Percentiles rank a stretch among this genome's conserved stretches.
Evolutionary conservation across 2,797 vertebrate species (phyloP).

Genomic region (Adrianichthys oophorus): DNA sequence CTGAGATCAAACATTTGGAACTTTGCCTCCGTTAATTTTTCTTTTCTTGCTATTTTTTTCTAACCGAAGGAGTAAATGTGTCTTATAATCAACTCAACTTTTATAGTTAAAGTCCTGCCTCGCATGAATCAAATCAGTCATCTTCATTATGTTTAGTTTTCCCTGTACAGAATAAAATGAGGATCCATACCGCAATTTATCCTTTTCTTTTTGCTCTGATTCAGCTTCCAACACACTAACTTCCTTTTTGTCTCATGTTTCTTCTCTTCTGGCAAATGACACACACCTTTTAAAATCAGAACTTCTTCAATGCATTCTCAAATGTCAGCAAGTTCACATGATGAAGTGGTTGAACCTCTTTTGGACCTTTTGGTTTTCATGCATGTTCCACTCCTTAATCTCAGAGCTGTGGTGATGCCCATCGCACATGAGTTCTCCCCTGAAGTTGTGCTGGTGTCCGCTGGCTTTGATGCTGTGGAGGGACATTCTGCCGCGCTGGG

Average conservation of each 20-base stretch:
- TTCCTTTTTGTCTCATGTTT: slow-evolving; percentile 14
- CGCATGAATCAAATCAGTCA: slow-evolving; percentile 33
- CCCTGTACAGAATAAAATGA: slow-evolving; percentile 10
- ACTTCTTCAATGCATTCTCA: slow-evolving; percentile 20
- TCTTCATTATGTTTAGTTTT: slow-evolving; percentile 5
- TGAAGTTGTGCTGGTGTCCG: slow-evolving; percentile 91
- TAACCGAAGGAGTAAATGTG: slow-evolving; percentile 38
- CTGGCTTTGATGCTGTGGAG: slow-evolving; percentile 90
- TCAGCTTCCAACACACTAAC: slow-evolving; percentile 27
- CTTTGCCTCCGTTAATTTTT: slow-evolving; percentile 54
- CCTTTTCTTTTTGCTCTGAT: slow-evolving; percentile 11
- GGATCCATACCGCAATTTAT: slow-evolving; percentile 29
- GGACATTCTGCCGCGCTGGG: slow-evolving; percentile 85
- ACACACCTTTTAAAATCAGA: slow-evolving; percentile 14
- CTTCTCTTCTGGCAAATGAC: slow-evolving; percentile 11
- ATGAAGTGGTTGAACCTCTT: slow-evolving; percentile 9
- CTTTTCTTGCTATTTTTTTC: slow-evolving; percentile 52
- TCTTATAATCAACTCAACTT: slow-evolving; percentile 37
- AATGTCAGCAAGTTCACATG: slow-evolving; percentile 16
- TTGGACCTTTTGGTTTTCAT: slow-evolving; percentile 9
- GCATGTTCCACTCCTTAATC: slow-evolving; percentile 14
- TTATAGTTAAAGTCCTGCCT: slow-evolving; percentile 36
- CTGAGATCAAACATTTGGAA: slow-evolving; percentile 60
- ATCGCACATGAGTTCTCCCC: slow-evolving; percentile 91
- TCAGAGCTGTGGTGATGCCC: slow-evolving; percentile 92